These are phyloP conservation scores for Heliornis fulica DNA, from an alignment of 2,113 vertebrate species.

Conservation along the genomic window DNA sequence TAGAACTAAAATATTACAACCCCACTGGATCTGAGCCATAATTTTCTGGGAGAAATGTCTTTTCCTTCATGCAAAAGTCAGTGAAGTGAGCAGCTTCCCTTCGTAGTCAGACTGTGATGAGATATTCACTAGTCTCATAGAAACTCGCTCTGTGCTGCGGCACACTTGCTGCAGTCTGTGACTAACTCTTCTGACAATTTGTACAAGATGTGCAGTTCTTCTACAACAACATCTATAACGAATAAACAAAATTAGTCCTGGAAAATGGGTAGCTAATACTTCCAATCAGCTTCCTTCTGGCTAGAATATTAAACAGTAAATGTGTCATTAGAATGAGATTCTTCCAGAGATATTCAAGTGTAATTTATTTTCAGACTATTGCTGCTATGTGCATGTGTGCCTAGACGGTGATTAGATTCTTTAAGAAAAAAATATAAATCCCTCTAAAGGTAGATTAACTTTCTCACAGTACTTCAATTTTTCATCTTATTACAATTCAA, in stretches of 20 bases:
- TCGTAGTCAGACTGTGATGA: background rate
- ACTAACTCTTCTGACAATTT: background rate
- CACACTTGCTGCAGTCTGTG: background rate
- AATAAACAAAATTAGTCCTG: background rate
- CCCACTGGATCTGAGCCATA: background rate
- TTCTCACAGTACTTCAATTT: background rate
- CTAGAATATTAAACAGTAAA: conserved; percentile 25
- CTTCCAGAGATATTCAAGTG: background rate
- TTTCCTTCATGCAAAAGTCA: background rate
- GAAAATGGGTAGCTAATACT: background rate
- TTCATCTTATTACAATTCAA: background rate
- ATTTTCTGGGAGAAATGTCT: background rate
- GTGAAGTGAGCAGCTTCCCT: background rate
- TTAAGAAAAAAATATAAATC: background rate
- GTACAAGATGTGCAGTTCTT: background rate
- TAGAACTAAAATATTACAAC: background rate
- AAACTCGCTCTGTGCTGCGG: background rate
- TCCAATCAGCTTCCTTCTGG: background rate
- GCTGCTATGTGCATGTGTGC: background rate
- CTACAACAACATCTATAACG: background rate
- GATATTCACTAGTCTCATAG: background rate
- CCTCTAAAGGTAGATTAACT: background rate
- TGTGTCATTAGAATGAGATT: background rate
- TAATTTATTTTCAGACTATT: conserved; percentile 17
- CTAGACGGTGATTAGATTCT: background rate